Evolutionary conservation across 2,888 invertebrate genomes (phyloP).

Genomic region (Sclerodermus sp.): DNA sequence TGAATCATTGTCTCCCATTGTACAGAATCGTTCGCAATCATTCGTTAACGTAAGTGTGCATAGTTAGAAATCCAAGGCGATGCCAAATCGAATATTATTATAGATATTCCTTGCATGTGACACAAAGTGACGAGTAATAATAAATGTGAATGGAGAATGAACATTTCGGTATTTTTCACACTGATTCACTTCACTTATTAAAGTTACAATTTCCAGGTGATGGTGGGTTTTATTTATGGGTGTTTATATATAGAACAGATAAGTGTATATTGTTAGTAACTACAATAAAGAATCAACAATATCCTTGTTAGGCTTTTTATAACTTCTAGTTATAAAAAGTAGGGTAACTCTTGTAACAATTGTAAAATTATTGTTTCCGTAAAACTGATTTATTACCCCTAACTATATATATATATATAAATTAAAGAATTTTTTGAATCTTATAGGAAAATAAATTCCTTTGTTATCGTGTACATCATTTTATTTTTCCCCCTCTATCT

Average conservation of each 20-base stretch:
- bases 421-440: conserved; percentile 22
- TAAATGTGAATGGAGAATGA: not conserved
- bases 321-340: too few species aligned
- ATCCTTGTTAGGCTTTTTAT: too few species aligned
- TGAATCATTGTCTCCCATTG: not conserved
- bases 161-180: not conserved
- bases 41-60: not conserved
- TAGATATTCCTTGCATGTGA: not conserved
- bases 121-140: too few species aligned
- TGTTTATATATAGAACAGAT: conserved; percentile 33
- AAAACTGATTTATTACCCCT: too few species aligned
- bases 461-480: conserved; percentile 15
- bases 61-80: not conserved
- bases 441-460: conserved; percentile 19
- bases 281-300: conserved; percentile 1
- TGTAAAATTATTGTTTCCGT: too few species aligned
- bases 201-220: conserved; percentile 37
- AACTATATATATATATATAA: too few species aligned
- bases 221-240: conserved; percentile 41
- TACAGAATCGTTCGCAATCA: not conserved
- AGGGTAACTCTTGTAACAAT: too few species aligned
- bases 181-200: conserved; percentile 20
- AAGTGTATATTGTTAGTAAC: conserved; percentile 29
- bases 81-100: not conserved
- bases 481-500: conserved; percentile 7